Evolutionary conservation across 2,888 invertebrate species (phyloP).

Genomic region (Drosophila flavopinicola): DNA sequence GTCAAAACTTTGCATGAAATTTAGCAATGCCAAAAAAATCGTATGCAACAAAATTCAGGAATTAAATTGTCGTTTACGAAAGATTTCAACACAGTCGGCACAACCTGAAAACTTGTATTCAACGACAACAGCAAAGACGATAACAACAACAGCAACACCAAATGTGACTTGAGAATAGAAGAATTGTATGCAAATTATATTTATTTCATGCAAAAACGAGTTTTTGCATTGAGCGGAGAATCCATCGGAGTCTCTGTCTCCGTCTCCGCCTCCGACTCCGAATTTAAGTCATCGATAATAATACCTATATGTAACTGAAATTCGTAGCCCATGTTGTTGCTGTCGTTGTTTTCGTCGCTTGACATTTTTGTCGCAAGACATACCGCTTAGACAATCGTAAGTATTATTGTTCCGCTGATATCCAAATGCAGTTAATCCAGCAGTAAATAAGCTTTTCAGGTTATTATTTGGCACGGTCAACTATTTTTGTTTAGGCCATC

Average conservation of each 20-base stretch:
- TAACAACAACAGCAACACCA: constrained; percentile 14
- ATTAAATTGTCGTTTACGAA: constrained; percentile 25
- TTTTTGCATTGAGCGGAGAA: constrained; percentile 50
- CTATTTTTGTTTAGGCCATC: constrained; percentile 43
- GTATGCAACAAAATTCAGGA: constrained; percentile 23
- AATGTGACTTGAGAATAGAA: constrained; percentile 33
- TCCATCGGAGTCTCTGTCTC: constrained; percentile 21
- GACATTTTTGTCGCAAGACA: constrained; percentile 51
- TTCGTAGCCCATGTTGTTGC: constrained; percentile 36
- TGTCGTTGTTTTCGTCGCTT: constrained; percentile 18
- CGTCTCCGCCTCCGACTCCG: neutral
- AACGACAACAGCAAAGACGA: constrained; percentile 10
- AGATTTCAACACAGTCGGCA: too few species aligned
- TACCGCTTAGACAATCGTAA: constrained; percentile 37
- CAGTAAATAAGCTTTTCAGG: constrained; percentile 15
- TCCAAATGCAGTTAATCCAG: constrained; percentile 52
- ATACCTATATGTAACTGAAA: constrained; percentile 9
- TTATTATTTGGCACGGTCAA: constrained; percentile 52
- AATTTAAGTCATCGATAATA: constrained; percentile 5
- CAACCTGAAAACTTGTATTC: constrained; percentile 43
- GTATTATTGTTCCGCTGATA: constrained; percentile 23
- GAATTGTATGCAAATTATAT: constrained; percentile 69
- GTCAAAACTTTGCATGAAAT: constrained; percentile 20
- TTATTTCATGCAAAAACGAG: constrained; percentile 56
- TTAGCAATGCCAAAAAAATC: constrained; percentile 14